Percentiles rank a stretch among this genome's conserved stretches.
phyloP scores from a whole-genome alignment of 2,888 invertebrate species.

The Heliconius aoede region DNA sequence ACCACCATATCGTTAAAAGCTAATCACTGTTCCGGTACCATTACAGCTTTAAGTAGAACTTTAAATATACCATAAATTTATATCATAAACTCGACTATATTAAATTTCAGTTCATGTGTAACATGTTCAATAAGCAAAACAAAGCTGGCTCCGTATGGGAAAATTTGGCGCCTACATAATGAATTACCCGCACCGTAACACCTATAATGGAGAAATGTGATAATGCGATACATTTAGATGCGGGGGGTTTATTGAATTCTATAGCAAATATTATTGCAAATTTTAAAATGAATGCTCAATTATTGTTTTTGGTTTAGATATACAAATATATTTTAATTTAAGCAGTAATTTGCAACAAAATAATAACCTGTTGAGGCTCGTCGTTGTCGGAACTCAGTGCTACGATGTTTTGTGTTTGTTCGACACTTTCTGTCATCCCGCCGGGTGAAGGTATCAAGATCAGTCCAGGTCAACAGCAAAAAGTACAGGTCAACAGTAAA shows the following conservation, averaged over 20 bases:
- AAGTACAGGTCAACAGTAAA: no score
- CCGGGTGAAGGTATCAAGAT: no score
- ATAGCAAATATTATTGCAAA: background rate
- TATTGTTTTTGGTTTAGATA: background rate
- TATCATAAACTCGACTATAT: background rate
- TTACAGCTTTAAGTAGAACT: no score
- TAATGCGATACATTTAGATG: slow-evolving; percentile 31
- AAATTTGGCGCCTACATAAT: slow-evolving; percentile 18
- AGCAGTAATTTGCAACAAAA: no score
- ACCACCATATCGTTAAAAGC: no score
- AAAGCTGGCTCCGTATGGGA: background rate
- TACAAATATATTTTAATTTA: background rate
- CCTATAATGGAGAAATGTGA: slow-evolving; percentile 33
- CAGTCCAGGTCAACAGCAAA: no score
- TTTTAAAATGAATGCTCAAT: background rate
- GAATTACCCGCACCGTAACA: slow-evolving; percentile 18
- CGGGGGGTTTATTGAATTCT: slow-evolving; percentile 28
- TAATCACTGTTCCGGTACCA: no score
- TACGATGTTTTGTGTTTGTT: no score
- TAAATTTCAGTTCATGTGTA: background rate
- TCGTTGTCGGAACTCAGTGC: no score
- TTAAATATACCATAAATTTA: no score
- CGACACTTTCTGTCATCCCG: no score
- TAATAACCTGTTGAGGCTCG: no score
- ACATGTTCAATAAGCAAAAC: slow-evolving; percentile 9